A percentile compares a stretch with the other conserved stretches of the same genome.
Conservation (phyloP, 2,797 vertebrate genomes). For the Margarornis squamiger region DNA sequence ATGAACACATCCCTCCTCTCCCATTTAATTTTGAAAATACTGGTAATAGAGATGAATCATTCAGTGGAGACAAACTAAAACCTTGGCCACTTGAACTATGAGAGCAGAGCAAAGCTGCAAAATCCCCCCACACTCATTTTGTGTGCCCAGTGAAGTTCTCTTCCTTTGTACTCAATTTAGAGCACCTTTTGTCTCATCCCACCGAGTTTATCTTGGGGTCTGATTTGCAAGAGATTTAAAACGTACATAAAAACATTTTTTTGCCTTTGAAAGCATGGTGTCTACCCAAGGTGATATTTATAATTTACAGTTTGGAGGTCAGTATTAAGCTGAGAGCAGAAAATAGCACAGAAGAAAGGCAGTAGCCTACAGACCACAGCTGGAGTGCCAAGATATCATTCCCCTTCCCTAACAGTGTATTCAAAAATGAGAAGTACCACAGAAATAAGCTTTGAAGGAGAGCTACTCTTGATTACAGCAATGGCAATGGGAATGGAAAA, state of each 20-base stretch:
- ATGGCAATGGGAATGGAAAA: conserved; percentile 19
- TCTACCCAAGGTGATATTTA: not conserved
- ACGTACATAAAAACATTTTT: not conserved
- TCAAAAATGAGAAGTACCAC: not conserved
- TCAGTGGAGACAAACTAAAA: conserved; percentile 6
- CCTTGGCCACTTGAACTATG: not conserved
- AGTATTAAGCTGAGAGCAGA: not conserved
- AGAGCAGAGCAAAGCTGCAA: conserved; percentile 21
- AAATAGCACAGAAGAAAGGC: not conserved
- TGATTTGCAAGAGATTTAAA: not conserved
- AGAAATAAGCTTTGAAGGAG: conserved; percentile 37
- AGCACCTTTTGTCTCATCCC: not conserved
- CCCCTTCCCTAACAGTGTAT: not conserved
- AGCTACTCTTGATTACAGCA: conserved; percentile 32
- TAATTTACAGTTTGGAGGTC: not conserved
- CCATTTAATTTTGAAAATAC: conserved; percentile 55
- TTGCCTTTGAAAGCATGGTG: not conserved
- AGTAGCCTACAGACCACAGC: not conserved
- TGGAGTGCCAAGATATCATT: not conserved
- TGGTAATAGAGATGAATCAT: conserved; percentile 48
- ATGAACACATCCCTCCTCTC: conserved; percentile 47
- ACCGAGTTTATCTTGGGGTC: not conserved
- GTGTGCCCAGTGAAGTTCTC: not conserved
- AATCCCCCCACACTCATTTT: not conserved
- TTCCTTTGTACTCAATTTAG: not conserved